Percentiles rank a stretch among this genome's conserved stretches.
Conservation (phyloP, 2,888 invertebrate genomes). For the Nysson spinosus region DNA sequence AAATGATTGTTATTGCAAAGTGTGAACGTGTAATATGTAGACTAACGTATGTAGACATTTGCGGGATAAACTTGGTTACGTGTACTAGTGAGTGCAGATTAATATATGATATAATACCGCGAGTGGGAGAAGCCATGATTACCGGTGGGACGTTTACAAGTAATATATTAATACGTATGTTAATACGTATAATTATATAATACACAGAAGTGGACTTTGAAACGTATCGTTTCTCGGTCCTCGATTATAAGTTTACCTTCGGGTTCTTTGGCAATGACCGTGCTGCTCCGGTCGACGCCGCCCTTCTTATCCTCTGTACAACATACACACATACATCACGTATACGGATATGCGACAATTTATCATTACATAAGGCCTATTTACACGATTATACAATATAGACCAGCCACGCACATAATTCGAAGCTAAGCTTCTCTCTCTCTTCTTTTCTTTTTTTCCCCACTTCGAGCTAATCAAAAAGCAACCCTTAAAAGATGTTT, state of each 20-base stretch:
- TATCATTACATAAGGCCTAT: constrained; percentile 36
- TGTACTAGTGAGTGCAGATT: no score
- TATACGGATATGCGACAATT: constrained; percentile 71
- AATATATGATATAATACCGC: no score
- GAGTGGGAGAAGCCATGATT: constrained; percentile 44
- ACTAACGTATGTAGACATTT: no score
- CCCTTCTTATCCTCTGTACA: constrained; percentile 93
- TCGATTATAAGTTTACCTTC: constrained; percentile 83
- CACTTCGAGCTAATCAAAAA: constrained; percentile 1
- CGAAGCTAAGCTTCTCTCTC: constrained; percentile 32
- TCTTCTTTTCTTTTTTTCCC: constrained; percentile 17
- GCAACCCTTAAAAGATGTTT: not conserved
- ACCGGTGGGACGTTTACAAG: constrained; percentile 36
- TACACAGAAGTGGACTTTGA: constrained; percentile 46
- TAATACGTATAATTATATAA: constrained; percentile 19
- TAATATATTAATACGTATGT: constrained; percentile 25
- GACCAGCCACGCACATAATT: constrained; percentile 23
- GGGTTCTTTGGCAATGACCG: constrained; percentile 95
- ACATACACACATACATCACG: constrained; percentile 80
- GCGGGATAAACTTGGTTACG: no score
- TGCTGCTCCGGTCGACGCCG: constrained; percentile 95
- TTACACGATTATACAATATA: constrained; percentile 24
- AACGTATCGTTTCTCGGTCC: constrained; percentile 48
- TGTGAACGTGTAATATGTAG: no score
- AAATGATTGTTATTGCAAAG: no score